These are phyloP conservation scores for Leistus spinibarbis DNA, from an alignment of 2,888 invertebrate species.

Conservation along the genomic window DNA sequence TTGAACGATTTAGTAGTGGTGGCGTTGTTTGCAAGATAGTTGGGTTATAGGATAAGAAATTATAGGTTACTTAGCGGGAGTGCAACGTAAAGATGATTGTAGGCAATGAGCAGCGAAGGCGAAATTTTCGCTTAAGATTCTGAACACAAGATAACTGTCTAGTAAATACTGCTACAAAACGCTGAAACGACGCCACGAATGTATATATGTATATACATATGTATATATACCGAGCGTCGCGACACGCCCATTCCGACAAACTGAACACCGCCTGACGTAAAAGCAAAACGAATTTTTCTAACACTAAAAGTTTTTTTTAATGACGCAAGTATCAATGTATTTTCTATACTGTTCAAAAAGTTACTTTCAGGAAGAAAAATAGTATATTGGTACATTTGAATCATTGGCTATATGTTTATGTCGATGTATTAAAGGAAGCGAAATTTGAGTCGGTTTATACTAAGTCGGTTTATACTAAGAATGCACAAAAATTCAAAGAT, in stretches of 20 bases:
- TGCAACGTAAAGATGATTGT: background rate
- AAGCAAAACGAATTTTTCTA: background rate
- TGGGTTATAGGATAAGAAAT: background rate
- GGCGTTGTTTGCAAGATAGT: background rate
- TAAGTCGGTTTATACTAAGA: no score
- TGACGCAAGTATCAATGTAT: background rate
- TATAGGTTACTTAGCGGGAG: background rate
- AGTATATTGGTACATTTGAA: no score
- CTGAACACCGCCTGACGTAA: background rate
- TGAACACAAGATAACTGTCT: slow-evolving; percentile 22
- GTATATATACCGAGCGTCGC: background rate
- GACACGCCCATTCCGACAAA: background rate
- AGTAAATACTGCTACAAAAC: slow-evolving; percentile 24
- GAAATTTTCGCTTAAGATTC: slow-evolving; percentile 21
- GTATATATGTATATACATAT: background rate
- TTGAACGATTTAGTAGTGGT: background rate
- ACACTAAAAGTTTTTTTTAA: background rate
- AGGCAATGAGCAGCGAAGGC: slow-evolving; percentile 2
- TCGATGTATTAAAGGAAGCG: no score
- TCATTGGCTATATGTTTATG: no score
- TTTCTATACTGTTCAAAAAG: background rate
- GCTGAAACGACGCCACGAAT: slow-evolving; percentile 17
- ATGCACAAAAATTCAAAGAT: no score
- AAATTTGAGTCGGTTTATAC: no score
- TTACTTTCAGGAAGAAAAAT: background rate